Base-by-base conservation (phyloP, 2,888 invertebrate species). In the Thera britannica region DNA sequence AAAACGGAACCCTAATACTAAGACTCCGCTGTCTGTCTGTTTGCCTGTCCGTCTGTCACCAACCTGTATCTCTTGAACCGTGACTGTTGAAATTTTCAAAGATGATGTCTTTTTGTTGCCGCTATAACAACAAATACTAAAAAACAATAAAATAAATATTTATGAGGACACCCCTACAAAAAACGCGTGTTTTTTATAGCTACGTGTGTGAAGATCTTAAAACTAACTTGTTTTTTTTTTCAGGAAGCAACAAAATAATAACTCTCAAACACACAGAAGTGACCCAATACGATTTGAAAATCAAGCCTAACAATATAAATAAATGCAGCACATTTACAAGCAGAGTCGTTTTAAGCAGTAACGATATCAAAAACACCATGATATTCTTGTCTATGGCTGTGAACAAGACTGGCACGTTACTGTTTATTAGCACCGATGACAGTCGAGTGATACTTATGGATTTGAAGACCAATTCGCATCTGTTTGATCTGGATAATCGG, bases 391-490 rank as follows among this genome's bases (percentile, higher is more conserved):
- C 90, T 6, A 84, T 90, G 52, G 88, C 88, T 0, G 90, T 93
- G 6, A 93, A 92, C 70, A 89, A 89, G 70, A 84, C 87, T 11
- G 92, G 93, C 0, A 84, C 89, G 0, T 76, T 92, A 9, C 72
- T 94, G 65, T 94, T 94, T 59, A 85, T 93, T 1, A 87, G 93
- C 0, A 94, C 94, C 0, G 85, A 93, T 62, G 93, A 94, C 56
- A 89, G 90, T 55, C 77, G 93, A 3, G 84, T 94, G 1, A 83
- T 93, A 0, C 90, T 91, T 57, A 79, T 93, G 2, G 90, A 92
- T 77, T 75, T 94, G 72, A 90, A 89, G 70, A 93, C 83, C n/a
- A 81, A 87, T 58, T 74, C 82, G 0, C 78, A 85, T 49, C 80
- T 87, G 2, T 90, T 92, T 67, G 89, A 93, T 72, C 74, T 94